Base-by-base conservation (phyloP, 2,113 vertebrate genomes). In the Pachypanchax playfairii region DNA sequence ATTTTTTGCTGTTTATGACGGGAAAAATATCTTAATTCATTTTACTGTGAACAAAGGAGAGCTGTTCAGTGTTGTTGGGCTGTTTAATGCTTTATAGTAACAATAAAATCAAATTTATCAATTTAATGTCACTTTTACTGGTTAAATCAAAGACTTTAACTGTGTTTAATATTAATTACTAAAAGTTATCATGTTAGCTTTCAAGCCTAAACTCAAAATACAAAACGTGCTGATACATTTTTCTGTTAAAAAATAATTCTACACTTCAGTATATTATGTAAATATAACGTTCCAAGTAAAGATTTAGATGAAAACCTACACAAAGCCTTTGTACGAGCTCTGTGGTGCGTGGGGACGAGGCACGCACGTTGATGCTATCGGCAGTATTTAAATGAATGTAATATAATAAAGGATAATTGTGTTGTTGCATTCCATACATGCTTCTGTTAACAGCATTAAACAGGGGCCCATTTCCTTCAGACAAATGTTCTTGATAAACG, bases 401-500 rank as follows among this genome's bases (percentile, higher is more conserved):
- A 90, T 85, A 90, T 87, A 89, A 91, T 92, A 85, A 89, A 83
- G 82, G 80, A 82, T 90, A 91, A 92, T 90, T 90, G 90, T 87
- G 79, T 85, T 87, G 83, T 75, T 77, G 81, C 90, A 91, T 91
- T 91, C 88, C 85, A 51, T 55, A 60, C 84, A 83, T 88, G 81
- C 85, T 87, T 86, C 74, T 75, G 85, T 85, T 88, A 87, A 91
- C 87, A 67, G 66, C 82, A 85, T 89, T 89, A 89, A 91, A 84
- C 73, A 65, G 64, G 43, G 76, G 81, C 64, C 77, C 82, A 83
- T 82, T 84, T 87, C 80, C 80, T 78, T 65, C 53, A 72, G 70
- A 84, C 85, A 88, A 84, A 69, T 63, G 72, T 63, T 71, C 75
- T 29, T 47, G 75, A 85, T 70, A 71, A 43, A 58, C 54, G 4